Percentiles rank a stretch among this genome's conserved stretches.
These are phyloP conservation scores for Bos indicus DNA, from an alignment of 2,113 vertebrate species.

Conservation along the genomic window DNA sequence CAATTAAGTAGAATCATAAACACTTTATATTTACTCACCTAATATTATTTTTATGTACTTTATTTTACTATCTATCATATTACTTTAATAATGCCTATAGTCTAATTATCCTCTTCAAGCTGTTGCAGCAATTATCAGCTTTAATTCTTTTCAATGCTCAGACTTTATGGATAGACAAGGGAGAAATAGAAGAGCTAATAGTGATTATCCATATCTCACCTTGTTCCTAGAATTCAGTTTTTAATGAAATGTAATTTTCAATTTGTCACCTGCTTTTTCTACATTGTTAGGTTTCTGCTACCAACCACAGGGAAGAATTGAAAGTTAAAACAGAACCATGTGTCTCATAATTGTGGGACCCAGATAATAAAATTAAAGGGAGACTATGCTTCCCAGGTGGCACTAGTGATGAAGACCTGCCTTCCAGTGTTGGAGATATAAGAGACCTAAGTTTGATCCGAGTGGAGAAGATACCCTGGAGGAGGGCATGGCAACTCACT, in stretches of 20 bases:
- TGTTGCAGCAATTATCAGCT: neutral
- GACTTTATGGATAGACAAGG: neutral
- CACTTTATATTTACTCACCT: neutral
- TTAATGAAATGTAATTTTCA: constrained; percentile 43
- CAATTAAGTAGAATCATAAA: neutral
- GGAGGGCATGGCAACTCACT: neutral
- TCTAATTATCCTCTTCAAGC: neutral
- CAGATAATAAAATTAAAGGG: neutral
- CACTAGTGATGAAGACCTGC: neutral
- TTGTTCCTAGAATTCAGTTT: neutral
- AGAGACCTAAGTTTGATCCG: neutral
- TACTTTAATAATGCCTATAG: neutral
- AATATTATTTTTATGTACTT: neutral
- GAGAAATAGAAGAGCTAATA: neutral
- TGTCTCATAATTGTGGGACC: neutral
- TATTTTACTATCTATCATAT: neutral
- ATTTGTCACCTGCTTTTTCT: neutral
- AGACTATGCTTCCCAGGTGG: neutral
- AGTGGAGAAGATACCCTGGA: neutral
- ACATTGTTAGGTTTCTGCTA: neutral
- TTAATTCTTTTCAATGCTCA: constrained; percentile 10
- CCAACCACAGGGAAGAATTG: neutral
- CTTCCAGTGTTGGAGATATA: neutral
- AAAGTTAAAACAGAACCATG: neutral
- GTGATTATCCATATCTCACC: neutral